phyloP scores from a whole-genome alignment of 1,140 invertebrate genomes.

The Octopus bimaculoides region DNA sequence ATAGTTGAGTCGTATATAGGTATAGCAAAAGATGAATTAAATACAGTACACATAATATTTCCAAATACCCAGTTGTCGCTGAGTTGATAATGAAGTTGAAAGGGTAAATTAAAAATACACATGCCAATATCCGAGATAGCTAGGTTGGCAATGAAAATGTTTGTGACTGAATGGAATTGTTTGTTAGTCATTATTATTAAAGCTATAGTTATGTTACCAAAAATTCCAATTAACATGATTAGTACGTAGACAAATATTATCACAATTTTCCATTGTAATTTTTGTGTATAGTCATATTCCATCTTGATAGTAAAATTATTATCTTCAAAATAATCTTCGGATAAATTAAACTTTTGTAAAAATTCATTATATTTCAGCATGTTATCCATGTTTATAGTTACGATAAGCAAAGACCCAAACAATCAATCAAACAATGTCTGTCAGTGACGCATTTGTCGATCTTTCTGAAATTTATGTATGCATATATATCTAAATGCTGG shows the following conservation, averaged over 20 bases:
- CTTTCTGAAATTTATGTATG: too few species aligned
- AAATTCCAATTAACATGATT: slow-evolving; percentile 51
- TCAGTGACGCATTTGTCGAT: too few species aligned
- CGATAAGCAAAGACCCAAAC: too few species aligned
- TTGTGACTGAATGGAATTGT: slow-evolving; percentile 95
- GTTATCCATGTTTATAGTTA: neutral
- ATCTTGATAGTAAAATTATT: slow-evolving; percentile 14
- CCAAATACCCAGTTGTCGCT: slow-evolving; percentile 81
- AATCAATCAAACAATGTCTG: too few species aligned
- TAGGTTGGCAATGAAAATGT: slow-evolving; percentile 94
- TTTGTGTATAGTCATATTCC: slow-evolving; percentile 35
- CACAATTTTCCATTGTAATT: slow-evolving; percentile 38
- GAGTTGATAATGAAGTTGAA: slow-evolving; percentile 76
- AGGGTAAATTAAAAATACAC: slow-evolving; percentile 82
- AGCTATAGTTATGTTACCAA: slow-evolving; percentile 82
- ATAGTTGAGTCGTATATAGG: slow-evolving; percentile 71
- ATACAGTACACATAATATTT: slow-evolving; percentile 43
- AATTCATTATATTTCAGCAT: neutral
- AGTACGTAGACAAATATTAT: slow-evolving; percentile 49
- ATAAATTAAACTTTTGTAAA: neutral
- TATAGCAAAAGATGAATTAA: slow-evolving; percentile 57
- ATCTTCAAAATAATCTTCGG: neutral
- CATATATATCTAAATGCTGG: too few species aligned
- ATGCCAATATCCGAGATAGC: slow-evolving; percentile 93
- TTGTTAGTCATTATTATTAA: slow-evolving; percentile 83